These are phyloP conservation scores for Diorhabda elongata DNA, from an alignment of 1,140 invertebrate species.

Conservation along the genomic window DNA sequence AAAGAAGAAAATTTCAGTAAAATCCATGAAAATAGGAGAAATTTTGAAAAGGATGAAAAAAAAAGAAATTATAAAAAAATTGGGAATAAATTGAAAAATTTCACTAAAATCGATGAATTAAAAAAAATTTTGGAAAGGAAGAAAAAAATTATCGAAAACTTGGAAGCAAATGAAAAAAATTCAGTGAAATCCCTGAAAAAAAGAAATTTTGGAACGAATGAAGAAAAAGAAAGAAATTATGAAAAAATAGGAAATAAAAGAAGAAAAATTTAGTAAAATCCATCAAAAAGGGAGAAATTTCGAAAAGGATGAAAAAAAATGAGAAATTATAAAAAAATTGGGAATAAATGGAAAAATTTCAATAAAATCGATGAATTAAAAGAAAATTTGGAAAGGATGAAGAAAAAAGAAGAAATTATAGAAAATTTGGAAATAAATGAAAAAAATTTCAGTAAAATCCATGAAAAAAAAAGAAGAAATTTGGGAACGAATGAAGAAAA, in stretches of 20 bases:
- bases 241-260: slow-evolving; percentile 21
- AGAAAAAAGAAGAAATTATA: slow-evolving; percentile 39
- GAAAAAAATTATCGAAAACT: too few relatives aligned
- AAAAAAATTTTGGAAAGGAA: background rate
- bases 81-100: slow-evolving; percentile 30
- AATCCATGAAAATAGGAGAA: slow-evolving; percentile 28
- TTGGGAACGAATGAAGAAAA: too few relatives aligned
- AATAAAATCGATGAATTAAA: slow-evolving; percentile 29
- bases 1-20: too few relatives aligned
- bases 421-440: background rate
- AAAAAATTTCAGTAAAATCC: background rate
- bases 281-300: slow-evolving; percentile 10
- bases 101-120: background rate
- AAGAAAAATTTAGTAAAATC: slow-evolving; percentile 38
- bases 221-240: too few relatives aligned
- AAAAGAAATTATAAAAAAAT: slow-evolving; percentile 25
- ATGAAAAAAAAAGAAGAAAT: background rate
- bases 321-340: too few relatives aligned
- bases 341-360: background rate
- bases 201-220: too few relatives aligned
- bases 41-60: background rate
- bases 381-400: slow-evolving; percentile 38
- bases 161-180: too few relatives aligned
- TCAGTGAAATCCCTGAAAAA: slow-evolving; percentile 30
- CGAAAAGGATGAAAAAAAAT: too few relatives aligned